Evolutionary conservation across 2,888 invertebrate genomes (phyloP).

Genomic region (Ichneumoninae sp.): DNA sequence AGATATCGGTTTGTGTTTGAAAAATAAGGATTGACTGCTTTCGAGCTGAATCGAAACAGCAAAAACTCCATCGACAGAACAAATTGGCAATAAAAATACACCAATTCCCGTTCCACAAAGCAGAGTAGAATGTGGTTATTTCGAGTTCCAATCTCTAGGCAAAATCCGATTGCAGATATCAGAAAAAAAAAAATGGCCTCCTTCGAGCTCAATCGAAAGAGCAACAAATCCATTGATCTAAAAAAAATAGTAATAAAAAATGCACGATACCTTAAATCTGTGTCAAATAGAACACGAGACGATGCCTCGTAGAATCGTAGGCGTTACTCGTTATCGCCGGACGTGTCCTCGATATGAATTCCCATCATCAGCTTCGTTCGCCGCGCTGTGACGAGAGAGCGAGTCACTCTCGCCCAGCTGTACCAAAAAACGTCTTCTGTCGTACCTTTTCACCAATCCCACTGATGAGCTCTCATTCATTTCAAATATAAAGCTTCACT

Average conservation of each 20-base stretch:
- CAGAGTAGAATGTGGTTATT: neutral
- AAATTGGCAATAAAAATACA: neutral
- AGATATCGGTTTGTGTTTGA: neutral
- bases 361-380: constrained; percentile 12
- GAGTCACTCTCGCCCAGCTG: neutral
- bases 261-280: neutral
- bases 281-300: constrained; percentile 3
- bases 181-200: neutral
- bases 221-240: neutral
- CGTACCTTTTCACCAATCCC: neutral
- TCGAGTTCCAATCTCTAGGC: too few species aligned
- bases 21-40: neutral
- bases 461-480: neutral
- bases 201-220: neutral
- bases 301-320: constrained; percentile 33
- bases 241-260: neutral
- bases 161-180: neutral
- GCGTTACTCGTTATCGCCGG: constrained; percentile 46
- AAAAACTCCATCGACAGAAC: neutral
- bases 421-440: neutral
- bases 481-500: neutral
- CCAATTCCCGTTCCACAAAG: neutral
- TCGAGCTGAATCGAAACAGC: neutral
- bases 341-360: constrained; percentile 34
- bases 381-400: constrained; percentile 1